Evolutionary conservation across 2,888 invertebrate species (phyloP).

Genomic region (Chrysopilus asiliformis): DNA sequence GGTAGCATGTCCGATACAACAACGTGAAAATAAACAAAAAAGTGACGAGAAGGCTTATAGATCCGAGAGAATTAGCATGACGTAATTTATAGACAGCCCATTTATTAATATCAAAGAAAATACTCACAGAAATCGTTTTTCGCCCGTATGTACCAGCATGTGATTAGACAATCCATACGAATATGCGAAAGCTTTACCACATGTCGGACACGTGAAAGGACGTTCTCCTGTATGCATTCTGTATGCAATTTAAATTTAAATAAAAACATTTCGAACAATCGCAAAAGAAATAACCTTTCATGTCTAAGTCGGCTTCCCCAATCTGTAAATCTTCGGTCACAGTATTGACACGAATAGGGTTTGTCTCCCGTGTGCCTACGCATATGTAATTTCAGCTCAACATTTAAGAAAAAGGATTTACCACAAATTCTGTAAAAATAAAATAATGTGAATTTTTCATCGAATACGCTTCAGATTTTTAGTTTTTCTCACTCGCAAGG

Average conservation of each 20-base stretch:
- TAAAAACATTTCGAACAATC: not conserved
- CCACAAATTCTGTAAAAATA: slow-evolving; percentile 30
- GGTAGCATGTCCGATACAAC: too few relatives aligned
- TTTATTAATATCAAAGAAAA: too few relatives aligned
- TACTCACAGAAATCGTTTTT: slow-evolving; percentile 30
- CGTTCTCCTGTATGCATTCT: slow-evolving; percentile 33
- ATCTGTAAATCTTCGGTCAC: slow-evolving; percentile 34
- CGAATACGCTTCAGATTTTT: too few relatives aligned
- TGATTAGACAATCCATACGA: slow-evolving; percentile 32
- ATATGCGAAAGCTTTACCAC: slow-evolving; percentile 31
- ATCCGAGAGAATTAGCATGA: too few relatives aligned
- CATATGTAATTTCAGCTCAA: slow-evolving; percentile 34
- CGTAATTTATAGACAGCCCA: too few relatives aligned
- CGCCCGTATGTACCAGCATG: slow-evolving; percentile 33
- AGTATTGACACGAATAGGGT: slow-evolving; percentile 32
- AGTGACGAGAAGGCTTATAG: too few relatives aligned
- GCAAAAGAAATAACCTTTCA: slow-evolving; percentile 23
- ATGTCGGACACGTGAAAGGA: slow-evolving; percentile 30
- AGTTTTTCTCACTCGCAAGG: slow-evolving; percentile 31
- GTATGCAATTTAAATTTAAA: too few relatives aligned
- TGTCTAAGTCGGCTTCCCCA: slow-evolving; percentile 35
- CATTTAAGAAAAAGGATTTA: slow-evolving; percentile 31
- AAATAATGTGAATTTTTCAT: too few relatives aligned
- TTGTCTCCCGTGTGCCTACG: slow-evolving; percentile 35
- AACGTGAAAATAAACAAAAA: too few relatives aligned